Evolutionary conservation across 2,888 invertebrate species (phyloP).

Genomic region (Conomelus anceps): DNA sequence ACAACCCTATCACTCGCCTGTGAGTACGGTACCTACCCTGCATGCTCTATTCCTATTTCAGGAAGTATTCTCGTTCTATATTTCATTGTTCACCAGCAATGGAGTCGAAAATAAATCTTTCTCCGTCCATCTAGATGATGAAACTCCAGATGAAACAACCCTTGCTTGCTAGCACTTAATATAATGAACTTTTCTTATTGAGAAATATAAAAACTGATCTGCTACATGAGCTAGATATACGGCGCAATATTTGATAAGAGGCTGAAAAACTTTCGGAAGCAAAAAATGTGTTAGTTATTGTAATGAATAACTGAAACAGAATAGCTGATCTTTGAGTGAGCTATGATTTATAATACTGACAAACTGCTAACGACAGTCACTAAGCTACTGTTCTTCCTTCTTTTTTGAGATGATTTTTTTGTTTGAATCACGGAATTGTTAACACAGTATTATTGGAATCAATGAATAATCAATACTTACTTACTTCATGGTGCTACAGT

Average conservation of each 20-base stretch:
- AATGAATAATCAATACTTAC: no score
- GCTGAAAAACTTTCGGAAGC: not conserved
- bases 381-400: no score
- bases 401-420: no score
- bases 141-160: not conserved
- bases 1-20: no score
- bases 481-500: no score
- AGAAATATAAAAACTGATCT: not conserved
- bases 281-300: not conserved
- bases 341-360: no score
- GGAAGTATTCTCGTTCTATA: not conserved
- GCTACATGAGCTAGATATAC: not conserved
- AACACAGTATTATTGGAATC: no score
- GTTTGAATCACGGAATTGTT: no score
- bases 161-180: not conserved
- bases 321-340: no score
- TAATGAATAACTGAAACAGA: no score
- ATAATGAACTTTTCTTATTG: not conserved
- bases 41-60: not conserved
- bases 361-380: no score
- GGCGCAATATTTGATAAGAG: not conserved
- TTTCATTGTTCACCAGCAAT: not conserved
- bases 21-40: no score
- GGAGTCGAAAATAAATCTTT: not conserved
- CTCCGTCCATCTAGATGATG: not conserved